These are phyloP conservation scores for Atta texana DNA, from an alignment of 1,140 invertebrate species.

Conservation along the genomic window DNA sequence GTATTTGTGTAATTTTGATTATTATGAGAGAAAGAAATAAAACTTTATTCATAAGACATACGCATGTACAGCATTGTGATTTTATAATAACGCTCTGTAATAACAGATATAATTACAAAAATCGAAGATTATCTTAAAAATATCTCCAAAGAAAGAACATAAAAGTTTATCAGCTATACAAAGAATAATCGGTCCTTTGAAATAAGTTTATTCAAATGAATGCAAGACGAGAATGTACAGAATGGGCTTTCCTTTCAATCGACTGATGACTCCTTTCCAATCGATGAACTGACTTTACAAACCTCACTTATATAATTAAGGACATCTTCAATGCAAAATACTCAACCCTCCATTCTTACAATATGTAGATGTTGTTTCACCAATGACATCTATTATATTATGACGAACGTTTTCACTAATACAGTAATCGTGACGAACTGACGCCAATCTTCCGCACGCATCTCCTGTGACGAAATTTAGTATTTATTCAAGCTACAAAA, in stretches of 20 bases:
- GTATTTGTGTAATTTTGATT: background rate
- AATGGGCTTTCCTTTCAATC: constrained; percentile 32
- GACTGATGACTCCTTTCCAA: constrained; percentile 55
- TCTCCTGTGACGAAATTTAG: constrained; percentile 34
- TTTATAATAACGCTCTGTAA: background rate
- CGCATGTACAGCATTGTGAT: background rate
- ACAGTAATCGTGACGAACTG: constrained; percentile 45
- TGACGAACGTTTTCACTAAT: constrained; percentile 60
- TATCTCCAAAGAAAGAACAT: background rate
- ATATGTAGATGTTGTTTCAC: constrained; percentile 50
- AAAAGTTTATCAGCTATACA: constrained; percentile 10
- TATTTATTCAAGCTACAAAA: constrained; percentile 46
- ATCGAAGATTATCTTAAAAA: constrained; percentile 14
- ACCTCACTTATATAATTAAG: constrained; percentile 53
- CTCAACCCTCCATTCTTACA: constrained; percentile 35
- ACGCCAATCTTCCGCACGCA: constrained; percentile 54
- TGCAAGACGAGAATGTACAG: background rate
- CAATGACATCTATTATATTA: constrained; percentile 51
- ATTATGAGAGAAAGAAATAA: background rate
- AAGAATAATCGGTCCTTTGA: constrained; percentile 12
- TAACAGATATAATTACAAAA: background rate
- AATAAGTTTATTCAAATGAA: constrained; percentile 42
- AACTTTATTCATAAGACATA: background rate
- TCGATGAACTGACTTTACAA: constrained; percentile 23
- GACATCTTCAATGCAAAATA: constrained; percentile 51